Conservation (phyloP, 2,113 vertebrate species). For the Parus major region DNA sequence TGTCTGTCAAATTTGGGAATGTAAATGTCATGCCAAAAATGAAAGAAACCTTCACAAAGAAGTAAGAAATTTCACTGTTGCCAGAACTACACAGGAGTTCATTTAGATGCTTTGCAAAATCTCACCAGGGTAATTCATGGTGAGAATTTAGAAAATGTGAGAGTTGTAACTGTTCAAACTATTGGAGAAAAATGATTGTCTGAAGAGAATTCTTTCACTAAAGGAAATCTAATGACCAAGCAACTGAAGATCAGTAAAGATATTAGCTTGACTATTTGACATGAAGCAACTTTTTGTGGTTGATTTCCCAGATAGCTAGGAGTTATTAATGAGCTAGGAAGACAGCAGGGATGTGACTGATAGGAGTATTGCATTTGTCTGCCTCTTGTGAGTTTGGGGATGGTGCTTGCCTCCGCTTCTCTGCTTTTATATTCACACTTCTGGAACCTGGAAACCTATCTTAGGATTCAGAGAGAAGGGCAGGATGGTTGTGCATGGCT, state of each 20-base stretch:
- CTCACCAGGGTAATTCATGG: background rate
- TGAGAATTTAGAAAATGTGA: background rate
- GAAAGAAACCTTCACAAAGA: background rate
- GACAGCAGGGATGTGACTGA: background rate
- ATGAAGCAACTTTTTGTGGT: fast-evolving
- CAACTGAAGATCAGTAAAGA: background rate
- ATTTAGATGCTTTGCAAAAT: background rate
- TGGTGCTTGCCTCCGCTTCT: background rate
- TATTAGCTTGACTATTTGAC: background rate
- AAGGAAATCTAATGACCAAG: background rate
- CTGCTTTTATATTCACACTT: background rate
- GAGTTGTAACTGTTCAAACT: background rate
- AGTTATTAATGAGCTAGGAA: background rate
- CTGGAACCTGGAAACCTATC: background rate
- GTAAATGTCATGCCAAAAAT: constrained; percentile 3
- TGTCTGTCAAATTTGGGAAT: background rate
- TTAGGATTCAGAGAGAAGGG: background rate
- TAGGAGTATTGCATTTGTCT: background rate
- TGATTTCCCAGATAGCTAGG: background rate
- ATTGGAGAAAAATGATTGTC: background rate
- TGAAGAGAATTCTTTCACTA: background rate
- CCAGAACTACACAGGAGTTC: background rate
- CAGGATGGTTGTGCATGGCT: fast-evolving
- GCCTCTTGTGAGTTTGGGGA: background rate
- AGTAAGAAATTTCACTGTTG: background rate